Evolutionary conservation across 2,797 vertebrate species (phyloP), one percentile per base, ranked within the genome.

Genomic region (Galaxias olidus): DNA sequence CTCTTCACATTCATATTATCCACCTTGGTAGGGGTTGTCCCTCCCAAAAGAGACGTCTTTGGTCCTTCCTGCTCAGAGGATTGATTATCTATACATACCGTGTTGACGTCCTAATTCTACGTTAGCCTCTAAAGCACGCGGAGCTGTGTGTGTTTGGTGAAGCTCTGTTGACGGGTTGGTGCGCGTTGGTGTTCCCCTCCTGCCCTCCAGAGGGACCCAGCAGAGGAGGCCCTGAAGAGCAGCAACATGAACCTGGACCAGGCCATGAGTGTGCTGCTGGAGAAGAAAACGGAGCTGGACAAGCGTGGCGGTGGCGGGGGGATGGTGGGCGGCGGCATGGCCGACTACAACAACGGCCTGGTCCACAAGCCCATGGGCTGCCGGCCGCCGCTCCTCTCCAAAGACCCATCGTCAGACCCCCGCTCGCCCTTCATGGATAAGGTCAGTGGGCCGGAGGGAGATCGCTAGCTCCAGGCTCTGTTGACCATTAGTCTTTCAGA

Each of bases 191-290:
- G n/a, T 43, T 15, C 50, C 20, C 19, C 52, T 49, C 15, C 60
- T 54, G 53, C 74, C 57, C 84, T 77, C n/a, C 92, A 99, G 97
- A 95, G 96, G 94, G 97, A 99, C 85, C 97, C 97, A 86, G 97
- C 97, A 43, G 97, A 99, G 92, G 97, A 99, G 90, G 97, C 97
- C 86, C 91, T 99, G 92, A 98, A 97, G 90, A 98, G 95, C 88
- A 98, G 94, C 93, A 96, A 93, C 86, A 96, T 99, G 97, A 99
- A 98, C 87, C 93, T 99, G 8, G 97, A 99, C 85, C 96, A 99
- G 93, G 97, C 97, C 89, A 98, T 99, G 97, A 98, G 97, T 98
- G 89, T 94, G 96, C 93, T 99, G 86, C 91, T 99, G 91, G 97
- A 99, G 94, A 98, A 98, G 92, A 99, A 98, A 93, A 95, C 93